Evolutionary conservation across 2,797 vertebrate genomes (phyloP), one percentile per base, ranked within the genome.

Genomic region (Galaxias olidus): DNA sequence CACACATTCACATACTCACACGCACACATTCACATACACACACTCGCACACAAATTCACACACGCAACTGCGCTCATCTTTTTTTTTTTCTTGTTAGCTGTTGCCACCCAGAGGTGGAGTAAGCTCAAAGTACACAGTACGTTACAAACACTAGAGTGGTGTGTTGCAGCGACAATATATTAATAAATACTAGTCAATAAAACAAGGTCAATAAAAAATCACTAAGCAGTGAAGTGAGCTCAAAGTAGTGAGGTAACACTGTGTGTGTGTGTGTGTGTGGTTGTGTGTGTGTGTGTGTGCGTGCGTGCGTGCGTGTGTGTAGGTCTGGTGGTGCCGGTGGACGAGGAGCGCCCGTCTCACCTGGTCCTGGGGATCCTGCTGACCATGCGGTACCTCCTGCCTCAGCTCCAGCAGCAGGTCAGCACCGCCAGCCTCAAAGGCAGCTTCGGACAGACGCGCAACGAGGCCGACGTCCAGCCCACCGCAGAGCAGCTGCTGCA

Each of bases 391-490:
- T 98, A 96, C 86, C 86, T 99, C 76, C 94, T 98, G 88, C 98
- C 98, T 69, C 90, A 96, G 76, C 91, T 99, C 61, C 96, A 98
- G 89, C 96, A 98, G 82, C 96, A 98, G 77, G 94, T 95, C 63
- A 94, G 95, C 82, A 96, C 95, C 83, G 94, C 90, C 48, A 97
- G 96, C 81, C 90, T 99, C 66, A 98, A 98, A 84, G 98, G 96
- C 78, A 99, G 98, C 87, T 99, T 99, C 44, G 97, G 97, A 1
- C 93, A 98, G 69, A 97, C 93, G 50, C 92, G 90, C 72, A 98
- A 98, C 73, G 98, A 99, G 84, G 91, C 94, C 0, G 97, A 99
- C 44, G 86, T 98, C 45, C 95, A 94, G 17, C 97, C 97, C n/a
- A 94, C 97, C 14, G 84, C 91, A 1, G 94, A 97, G 46, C 96